Percentiles rank a stretch among this genome's conserved stretches.
Evolutionary conservation across 2,888 invertebrate species (phyloP).

Genomic region (Prionchulus punctatus): DNA sequence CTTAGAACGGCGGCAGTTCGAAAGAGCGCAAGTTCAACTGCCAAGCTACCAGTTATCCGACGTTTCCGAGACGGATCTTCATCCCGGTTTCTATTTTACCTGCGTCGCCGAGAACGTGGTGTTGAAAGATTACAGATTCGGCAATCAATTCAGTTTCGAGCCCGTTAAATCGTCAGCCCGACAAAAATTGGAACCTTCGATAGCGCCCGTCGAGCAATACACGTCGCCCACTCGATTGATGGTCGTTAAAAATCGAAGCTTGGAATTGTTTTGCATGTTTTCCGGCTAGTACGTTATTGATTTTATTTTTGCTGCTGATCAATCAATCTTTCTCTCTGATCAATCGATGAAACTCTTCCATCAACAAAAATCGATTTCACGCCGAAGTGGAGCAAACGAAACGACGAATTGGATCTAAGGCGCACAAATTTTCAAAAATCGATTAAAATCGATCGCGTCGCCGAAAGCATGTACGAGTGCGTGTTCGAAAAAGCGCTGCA

Average conservation of each 20-base stretch:
- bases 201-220: conserved; percentile 8
- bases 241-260: conserved; percentile 22
- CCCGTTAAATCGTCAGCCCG: conserved; percentile 11
- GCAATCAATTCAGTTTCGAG: conserved; percentile 24
- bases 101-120: conserved; percentile 31
- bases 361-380: too few relatives aligned
- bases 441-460: conserved; percentile 54
- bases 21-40: neutral
- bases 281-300: conserved; percentile 36
- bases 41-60: neutral
- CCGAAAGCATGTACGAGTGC: conserved; percentile 77
- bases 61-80: conserved; percentile 25
- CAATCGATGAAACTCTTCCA: too few relatives aligned
- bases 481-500: conserved; percentile 22
- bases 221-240: conserved; percentile 13
- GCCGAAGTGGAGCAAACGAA: conserved; percentile 26
- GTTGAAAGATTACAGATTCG: conserved; percentile 32
- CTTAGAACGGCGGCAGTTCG: too few relatives aligned
- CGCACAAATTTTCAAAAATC: conserved; percentile 8
- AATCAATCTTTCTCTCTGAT: too few relatives aligned
- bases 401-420: neutral
- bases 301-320: too few relatives aligned
- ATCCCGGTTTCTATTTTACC: conserved; percentile 24
- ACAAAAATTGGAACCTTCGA: conserved; percentile 2
- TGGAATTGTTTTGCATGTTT: conserved; percentile 38